phyloP scores from a whole-genome alignment of 1,140 invertebrate species.

The Scaptomyza montana region DNA sequence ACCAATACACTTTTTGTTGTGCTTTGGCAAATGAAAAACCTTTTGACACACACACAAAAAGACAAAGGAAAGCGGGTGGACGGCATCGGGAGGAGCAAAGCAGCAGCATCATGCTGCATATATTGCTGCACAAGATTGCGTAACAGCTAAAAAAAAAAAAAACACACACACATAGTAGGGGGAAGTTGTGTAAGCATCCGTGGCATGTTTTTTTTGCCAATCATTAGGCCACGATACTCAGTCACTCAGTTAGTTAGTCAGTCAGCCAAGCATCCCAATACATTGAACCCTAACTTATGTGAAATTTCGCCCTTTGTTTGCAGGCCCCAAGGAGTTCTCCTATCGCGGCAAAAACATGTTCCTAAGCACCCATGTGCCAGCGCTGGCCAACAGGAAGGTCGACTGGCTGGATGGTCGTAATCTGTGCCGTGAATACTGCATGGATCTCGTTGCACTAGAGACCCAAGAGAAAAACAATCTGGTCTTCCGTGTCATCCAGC shows the following conservation, averaged over 20 bases:
- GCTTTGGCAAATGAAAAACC: conserved; percentile 53
- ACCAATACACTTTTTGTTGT: conserved; percentile 40
- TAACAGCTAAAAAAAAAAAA: conserved; percentile 29
- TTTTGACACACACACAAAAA: conserved; percentile 62
- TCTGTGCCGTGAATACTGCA: conserved; percentile 95
- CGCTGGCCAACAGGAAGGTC: conserved; percentile 90
- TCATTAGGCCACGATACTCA: conserved; percentile 36
- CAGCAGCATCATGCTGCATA: conserved; percentile 64
- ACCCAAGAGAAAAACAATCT: conserved; percentile 95
- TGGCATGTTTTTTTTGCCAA: conserved; percentile 47
- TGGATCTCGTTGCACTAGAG: conserved; percentile 95
- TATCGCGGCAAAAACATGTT: conserved; percentile 95
- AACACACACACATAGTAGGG: conserved; percentile 17
- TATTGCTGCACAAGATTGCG: conserved; percentile 69
- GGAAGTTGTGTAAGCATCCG: conserved; percentile 75
- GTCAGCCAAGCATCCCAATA: conserved; percentile 22
- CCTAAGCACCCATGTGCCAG: conserved; percentile 92
- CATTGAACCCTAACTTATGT: conserved; percentile 46
- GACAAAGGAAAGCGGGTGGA: conserved; percentile 55
- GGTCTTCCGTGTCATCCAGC: conserved; percentile 92
- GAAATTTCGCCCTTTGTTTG: conserved; percentile 12
- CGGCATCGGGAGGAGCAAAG: conserved; percentile 24
- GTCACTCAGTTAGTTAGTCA: neutral
- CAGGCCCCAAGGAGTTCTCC: conserved; percentile 95
- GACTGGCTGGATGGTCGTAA: conserved; percentile 96